These are phyloP conservation scores for Cololabis saira DNA, from an alignment of 2,113 vertebrate genomes.

Conservation along the genomic window DNA sequence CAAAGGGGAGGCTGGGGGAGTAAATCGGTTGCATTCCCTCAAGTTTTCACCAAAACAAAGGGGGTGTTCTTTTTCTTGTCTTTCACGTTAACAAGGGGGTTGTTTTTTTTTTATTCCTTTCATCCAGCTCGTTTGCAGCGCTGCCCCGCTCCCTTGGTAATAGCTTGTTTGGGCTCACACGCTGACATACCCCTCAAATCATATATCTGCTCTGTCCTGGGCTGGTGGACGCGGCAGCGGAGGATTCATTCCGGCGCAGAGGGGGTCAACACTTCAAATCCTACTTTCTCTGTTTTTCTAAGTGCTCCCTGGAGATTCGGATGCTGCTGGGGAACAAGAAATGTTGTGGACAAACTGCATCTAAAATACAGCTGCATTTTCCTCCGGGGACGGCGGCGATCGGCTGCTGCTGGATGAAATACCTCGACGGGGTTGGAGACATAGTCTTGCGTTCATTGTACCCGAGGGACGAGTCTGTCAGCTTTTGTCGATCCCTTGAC, in stretches of 20 bases:
- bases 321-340: slow-evolving; percentile 35
- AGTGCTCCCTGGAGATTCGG: slow-evolving; percentile 18
- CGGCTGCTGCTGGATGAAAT: background rate
- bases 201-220: slow-evolving; percentile 21
- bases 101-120: slow-evolving; percentile 37
- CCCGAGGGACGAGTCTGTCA: background rate
- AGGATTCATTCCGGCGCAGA: slow-evolving; percentile 21
- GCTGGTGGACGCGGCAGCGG: background rate
- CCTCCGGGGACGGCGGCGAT: background rate
- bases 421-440: background rate
- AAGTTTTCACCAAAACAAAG: slow-evolving; percentile 39
- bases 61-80: slow-evolving; percentile 26
- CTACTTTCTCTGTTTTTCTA: slow-evolving; percentile 23
- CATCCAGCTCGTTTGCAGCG: slow-evolving; percentile 20
- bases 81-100: slow-evolving; percentile 33
- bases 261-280: slow-evolving; percentile 23
- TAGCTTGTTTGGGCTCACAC: slow-evolving; percentile 40
- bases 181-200: slow-evolving; percentile 23
- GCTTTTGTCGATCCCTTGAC: background rate
- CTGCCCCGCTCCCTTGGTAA: slow-evolving; percentile 34
- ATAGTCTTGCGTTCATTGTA: background rate
- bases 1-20: slow-evolving; percentile 20
- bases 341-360: background rate
- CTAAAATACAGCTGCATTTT: slow-evolving; percentile 2
- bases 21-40: slow-evolving; percentile 33